phyloP scores from a whole-genome alignment of 2,888 invertebrate genomes.

The Rhamphomyia laevipes region DNA sequence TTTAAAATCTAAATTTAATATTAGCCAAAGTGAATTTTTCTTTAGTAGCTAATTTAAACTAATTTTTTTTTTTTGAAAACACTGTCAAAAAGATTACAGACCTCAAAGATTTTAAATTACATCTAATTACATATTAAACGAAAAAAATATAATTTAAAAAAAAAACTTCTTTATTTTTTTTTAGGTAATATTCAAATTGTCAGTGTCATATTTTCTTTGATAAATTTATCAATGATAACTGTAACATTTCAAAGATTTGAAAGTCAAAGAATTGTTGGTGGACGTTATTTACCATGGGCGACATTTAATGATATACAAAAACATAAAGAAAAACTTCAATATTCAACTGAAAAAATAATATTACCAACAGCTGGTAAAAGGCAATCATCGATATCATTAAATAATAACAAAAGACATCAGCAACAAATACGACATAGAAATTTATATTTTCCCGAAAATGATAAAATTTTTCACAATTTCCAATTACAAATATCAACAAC shows the following conservation, averaged over 20 bases:
- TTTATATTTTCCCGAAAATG: conserved; percentile 29
- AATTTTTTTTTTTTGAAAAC: too few species aligned
- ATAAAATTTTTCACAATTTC: conserved; percentile 21
- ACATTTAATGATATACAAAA: conserved; percentile 31
- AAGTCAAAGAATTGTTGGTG: conserved; percentile 60
- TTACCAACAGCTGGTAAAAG: conserved; percentile 19
- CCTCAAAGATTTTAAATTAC: too few species aligned
- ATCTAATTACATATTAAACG: background rate
- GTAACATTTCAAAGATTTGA: conserved; percentile 65
- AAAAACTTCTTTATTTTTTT: conserved; percentile 19
- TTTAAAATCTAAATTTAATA: too few species aligned
- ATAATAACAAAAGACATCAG: conserved; percentile 21
- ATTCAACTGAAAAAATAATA: background rate
- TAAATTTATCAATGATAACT: conserved; percentile 58
- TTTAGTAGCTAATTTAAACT: too few species aligned
- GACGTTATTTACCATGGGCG: conserved; percentile 60
- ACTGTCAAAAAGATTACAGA: too few species aligned
- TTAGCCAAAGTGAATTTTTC: too few species aligned
- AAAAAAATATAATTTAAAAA: background rate
- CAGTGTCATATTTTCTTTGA: conserved; percentile 52
- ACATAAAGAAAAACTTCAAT: conserved; percentile 15
- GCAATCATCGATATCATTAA: conserved; percentile 19
- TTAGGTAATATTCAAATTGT: conserved; percentile 55
- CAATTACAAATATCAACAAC: conserved; percentile 21
- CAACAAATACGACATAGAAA: conserved; percentile 25